A percentile compares a stretch with the other conserved stretches of the same genome.
Evolutionary conservation across 2,113 vertebrate genomes (phyloP).

Genomic region (Phrynosoma platyrhinos): DNA sequence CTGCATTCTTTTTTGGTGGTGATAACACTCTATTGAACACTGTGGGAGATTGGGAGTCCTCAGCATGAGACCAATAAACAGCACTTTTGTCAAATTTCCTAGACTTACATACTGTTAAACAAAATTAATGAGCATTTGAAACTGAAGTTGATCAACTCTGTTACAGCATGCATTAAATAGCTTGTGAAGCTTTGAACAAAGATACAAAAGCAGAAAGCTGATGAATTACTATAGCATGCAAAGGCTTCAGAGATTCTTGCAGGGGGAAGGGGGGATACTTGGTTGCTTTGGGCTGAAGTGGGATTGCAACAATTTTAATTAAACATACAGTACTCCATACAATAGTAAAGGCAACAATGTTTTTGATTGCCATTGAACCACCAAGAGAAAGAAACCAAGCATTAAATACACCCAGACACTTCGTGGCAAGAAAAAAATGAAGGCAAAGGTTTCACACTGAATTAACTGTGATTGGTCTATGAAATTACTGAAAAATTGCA

Average conservation of each 20-base stretch:
- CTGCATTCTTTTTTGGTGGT: conserved; percentile 52
- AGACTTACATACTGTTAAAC: conserved; percentile 57
- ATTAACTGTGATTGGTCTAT: conserved; percentile 53
- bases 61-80: conserved; percentile 68
- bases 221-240: conserved; percentile 65
- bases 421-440: conserved; percentile 66
- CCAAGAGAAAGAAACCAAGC: conserved; percentile 63
- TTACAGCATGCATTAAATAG: conserved; percentile 60
- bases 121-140: conserved; percentile 66
- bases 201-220: conserved; percentile 60
- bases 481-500: conserved; percentile 41
- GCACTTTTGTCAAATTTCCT: conserved; percentile 60
- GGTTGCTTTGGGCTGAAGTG: conserved; percentile 58
- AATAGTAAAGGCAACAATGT: conserved; percentile 50
- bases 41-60: conserved; percentile 56
- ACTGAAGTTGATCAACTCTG: conserved; percentile 58
- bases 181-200: conserved; percentile 70
- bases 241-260: conserved; percentile 58
- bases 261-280: not conserved
- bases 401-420: conserved; percentile 59
- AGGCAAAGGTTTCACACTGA: conserved; percentile 47
- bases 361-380: conserved; percentile 67
- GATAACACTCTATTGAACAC: conserved; percentile 61
- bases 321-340: not conserved
- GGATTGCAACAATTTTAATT: conserved; percentile 73